These are phyloP conservation scores for Teleogryllus occipitalis DNA, from an alignment of 1,140 invertebrate species.

Conservation along the genomic window DNA sequence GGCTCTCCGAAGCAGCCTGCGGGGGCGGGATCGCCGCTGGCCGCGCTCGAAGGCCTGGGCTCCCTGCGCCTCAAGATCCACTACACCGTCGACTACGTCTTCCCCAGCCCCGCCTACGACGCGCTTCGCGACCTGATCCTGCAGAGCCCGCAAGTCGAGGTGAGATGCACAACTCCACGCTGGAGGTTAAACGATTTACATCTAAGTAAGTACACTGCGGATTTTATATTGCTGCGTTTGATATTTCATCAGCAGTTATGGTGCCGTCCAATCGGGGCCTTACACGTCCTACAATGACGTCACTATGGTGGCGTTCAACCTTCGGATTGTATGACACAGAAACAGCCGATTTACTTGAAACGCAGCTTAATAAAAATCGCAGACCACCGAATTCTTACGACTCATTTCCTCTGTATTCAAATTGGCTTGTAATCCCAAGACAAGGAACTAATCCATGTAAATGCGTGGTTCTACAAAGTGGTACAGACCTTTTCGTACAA, in stretches of 20 bases:
- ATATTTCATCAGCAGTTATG: no score
- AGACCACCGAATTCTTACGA: not conserved
- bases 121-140: conserved; percentile 65
- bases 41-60: conserved; percentile 45
- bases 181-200: no score
- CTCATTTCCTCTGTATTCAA: not conserved
- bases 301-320: no score
- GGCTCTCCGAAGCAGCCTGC: not conserved
- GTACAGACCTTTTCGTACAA: no score
- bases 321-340: no score
- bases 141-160: conserved; percentile 59
- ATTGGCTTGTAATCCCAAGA: not conserved
- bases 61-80: conserved; percentile 75
- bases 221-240: no score
- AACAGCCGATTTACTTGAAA: no score
- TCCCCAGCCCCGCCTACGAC: conserved; percentile 70
- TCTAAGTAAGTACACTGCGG: not conserved
- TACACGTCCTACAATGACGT: no score
- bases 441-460: not conserved
- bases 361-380: no score
- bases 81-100: conserved; percentile 82
- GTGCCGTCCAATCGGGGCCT: no score
- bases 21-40: not conserved
- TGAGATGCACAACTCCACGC: conserved; percentile 31
- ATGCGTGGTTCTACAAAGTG: not conserved